Conservation (phyloP, 2,113 vertebrate genomes). For the Corythornis madagascariensis region DNA sequence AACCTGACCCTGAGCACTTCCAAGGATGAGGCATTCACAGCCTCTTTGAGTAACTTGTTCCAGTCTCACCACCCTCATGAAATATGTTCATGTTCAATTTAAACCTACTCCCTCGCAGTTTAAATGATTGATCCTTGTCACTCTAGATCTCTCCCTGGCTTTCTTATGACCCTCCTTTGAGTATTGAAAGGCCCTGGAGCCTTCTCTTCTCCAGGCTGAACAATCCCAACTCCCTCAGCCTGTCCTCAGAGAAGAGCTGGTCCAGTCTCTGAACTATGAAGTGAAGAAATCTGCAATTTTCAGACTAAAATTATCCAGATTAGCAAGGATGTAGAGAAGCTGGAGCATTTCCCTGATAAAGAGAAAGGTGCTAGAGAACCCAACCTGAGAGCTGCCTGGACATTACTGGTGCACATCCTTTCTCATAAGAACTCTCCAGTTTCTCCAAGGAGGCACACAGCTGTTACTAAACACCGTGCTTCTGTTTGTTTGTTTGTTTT, state of each 20-base stretch:
- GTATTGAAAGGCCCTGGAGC: not conserved
- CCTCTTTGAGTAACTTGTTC: too few species aligned
- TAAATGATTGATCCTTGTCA: not conserved
- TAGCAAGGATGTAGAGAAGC: not conserved
- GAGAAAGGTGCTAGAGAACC: not conserved
- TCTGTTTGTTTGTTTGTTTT: not conserved
- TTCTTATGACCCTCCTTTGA: not conserved
- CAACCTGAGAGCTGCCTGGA: not conserved
- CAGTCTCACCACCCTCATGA: not conserved
- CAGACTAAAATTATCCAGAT: not conserved
- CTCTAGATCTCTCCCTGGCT: not conserved
- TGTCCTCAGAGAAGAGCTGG: rapidly evolving
- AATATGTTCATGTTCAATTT: not conserved
- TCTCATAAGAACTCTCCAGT: not conserved
- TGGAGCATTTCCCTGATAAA: not conserved
- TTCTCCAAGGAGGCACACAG: not conserved
- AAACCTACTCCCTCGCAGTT: not conserved
- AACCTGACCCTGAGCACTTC: too few species aligned
- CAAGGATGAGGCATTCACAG: too few species aligned
- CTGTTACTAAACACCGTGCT: not conserved
- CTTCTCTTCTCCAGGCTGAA: not conserved
- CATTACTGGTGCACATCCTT: not conserved
- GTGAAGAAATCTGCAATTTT: not conserved
- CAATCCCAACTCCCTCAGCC: not conserved
- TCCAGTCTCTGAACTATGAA: not conserved